Evolutionary conservation across 2,797 vertebrate species (phyloP), one percentile per base, ranked within the genome.

Genomic region (Melanotaenia pygmaea): DNA sequence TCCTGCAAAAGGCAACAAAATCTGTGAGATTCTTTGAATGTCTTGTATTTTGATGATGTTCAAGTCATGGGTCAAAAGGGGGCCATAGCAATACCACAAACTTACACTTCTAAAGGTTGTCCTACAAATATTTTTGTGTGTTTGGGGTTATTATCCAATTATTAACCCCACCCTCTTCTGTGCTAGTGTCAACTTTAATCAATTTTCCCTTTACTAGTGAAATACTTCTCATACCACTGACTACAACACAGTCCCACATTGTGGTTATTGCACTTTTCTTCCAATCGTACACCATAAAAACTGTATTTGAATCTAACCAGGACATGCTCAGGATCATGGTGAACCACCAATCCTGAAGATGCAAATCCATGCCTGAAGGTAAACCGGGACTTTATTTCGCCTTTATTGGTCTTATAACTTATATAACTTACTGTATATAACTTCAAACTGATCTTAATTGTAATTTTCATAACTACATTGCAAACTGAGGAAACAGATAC

Each of bases 1-100:
- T 70, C 45, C 47, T 16, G 59, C 24, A n/a, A 60, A 60, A 69
- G 50, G 32, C 22, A 43, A 62, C 26, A 24, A 30, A 20, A 54
- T 62, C 50, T 2, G 68, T 22, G 24, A 53, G 6, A 24, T 43
- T 34, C 4, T 43, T 62, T 5, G 10, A 28, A 35, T 32, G 16
- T n/a, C 4, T 11, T 45, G 35, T 20, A 3, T 54, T 54, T 38
- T 54, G 6, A 28, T 10, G 16, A 38, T 61, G 18, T 10, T 40
- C 40, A 51, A 20, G 50, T 53, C 34, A 47, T 24, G 50, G 34
- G 9, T 11, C n/a, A 35, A 34, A 34, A 6, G 8, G 50, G n/a
- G 8, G 51, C 30, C 14, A 58, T 50, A 45, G 59, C 24, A 18
- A 68, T 76, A 73, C 37, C n/a, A 43, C 32, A 20, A 16, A 18